Evolutionary conservation across 2,888 invertebrate genomes (phyloP).

Genomic region (Cerceris ruficornis): DNA sequence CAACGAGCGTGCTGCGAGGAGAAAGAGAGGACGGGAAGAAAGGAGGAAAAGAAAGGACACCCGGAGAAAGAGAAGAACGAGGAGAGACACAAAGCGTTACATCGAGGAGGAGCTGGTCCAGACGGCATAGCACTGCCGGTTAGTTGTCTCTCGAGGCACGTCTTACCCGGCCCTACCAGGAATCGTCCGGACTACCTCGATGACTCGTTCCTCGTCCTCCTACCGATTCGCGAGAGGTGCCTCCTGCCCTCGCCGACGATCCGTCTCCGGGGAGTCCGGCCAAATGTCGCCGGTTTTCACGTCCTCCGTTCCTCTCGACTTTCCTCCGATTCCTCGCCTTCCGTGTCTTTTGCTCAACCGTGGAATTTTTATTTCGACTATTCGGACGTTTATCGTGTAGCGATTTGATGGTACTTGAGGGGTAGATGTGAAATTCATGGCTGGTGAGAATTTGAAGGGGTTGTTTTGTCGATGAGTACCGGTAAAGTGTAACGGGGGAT

Average conservation of each 20-base stretch:
- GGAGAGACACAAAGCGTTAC: conserved; percentile 66
- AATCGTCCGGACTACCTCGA: conserved; percentile 76
- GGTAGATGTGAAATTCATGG: too few relatives aligned
- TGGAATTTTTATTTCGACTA: background rate
- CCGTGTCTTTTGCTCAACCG: background rate
- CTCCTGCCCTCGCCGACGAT: conserved; percentile 61
- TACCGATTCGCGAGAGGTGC: conserved; percentile 61
- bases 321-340: background rate
- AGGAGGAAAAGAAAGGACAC: conserved; percentile 8
- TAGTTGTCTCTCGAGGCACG: conserved; percentile 80
- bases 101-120: conserved; percentile 69
- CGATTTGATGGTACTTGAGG: too few relatives aligned
- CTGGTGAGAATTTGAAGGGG: too few relatives aligned
- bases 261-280: conserved; percentile 71
- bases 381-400: background rate
- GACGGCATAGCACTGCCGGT: conserved; percentile 72
- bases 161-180: conserved; percentile 75
- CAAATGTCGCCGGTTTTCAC: conserved; percentile 76
- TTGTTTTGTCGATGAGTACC: too few relatives aligned
- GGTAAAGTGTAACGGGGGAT: too few relatives aligned
- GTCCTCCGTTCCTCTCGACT: conserved; percentile 53
- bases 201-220: conserved; percentile 75
- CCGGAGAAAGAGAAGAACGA: conserved; percentile 13
- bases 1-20: conserved; percentile 8
- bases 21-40: conserved; percentile 7